phyloP scores from a whole-genome alignment of 2,797 vertebrate genomes.

The Sardinella longiceps region DNA sequence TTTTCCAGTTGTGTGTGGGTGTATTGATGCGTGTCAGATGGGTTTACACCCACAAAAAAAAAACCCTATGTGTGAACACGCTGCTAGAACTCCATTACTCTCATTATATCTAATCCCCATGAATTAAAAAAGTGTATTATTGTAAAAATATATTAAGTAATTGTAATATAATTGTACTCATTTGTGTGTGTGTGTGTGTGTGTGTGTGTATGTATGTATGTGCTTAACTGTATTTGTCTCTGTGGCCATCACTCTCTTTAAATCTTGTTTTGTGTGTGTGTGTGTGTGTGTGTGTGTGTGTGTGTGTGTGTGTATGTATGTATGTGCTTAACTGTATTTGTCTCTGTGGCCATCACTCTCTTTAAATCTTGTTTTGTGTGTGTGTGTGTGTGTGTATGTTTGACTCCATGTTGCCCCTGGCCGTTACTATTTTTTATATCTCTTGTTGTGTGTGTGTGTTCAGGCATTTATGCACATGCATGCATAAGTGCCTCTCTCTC shows the following conservation, averaged over 20 bases:
- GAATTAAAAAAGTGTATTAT: neutral
- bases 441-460: conserved; percentile 26
- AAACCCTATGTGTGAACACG: neutral
- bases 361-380: too few species aligned
- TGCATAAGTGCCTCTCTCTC: neutral
- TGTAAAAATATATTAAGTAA: too few species aligned
- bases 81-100: too few species aligned
- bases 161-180: too few species aligned
- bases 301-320: too few species aligned
- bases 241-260: too few species aligned
- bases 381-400: neutral
- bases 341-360: too few species aligned
- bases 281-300: neutral
- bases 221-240: too few species aligned
- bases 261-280: neutral
- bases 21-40: neutral
- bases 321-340: too few species aligned
- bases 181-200: neutral
- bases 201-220: neutral
- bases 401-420: neutral
- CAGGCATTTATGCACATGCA: neutral
- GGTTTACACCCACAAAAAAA: neutral
- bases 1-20: neutral
- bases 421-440: neutral
- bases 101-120: neutral